Evolutionary conservation across 2,797 vertebrate species (phyloP).

Genomic region (Alfaro cultratus): DNA sequence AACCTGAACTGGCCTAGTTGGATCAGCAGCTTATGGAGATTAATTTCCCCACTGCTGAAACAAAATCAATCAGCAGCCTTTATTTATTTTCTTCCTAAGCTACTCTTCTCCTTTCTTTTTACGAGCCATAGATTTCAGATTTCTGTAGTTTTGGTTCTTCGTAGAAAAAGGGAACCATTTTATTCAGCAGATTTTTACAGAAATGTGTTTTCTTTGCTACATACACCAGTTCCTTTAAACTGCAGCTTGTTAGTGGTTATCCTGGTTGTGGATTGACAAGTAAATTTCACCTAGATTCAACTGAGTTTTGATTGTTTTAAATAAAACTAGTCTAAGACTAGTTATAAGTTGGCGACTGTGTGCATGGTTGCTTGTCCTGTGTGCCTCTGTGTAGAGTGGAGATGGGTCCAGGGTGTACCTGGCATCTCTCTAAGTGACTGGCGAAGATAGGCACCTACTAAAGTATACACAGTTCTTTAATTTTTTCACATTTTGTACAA

Average conservation of each 20-base stretch:
- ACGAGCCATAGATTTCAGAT: not conserved
- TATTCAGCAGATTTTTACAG: not conserved
- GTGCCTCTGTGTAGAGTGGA: not conserved
- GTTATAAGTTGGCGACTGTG: not conserved
- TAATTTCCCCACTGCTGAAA: not conserved
- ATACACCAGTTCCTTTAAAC: not conserved
- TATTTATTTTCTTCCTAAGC: conserved; percentile 2
- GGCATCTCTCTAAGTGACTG: not conserved
- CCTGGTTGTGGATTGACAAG: not conserved
- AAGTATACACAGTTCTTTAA: not conserved
- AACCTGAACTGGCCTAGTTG: not conserved
- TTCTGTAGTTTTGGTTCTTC: not conserved
- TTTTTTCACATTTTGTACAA: not conserved
- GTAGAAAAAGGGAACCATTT: not conserved
- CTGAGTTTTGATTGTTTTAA: not conserved
- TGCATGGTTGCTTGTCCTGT: not conserved
- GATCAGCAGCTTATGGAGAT: conserved; percentile 8
- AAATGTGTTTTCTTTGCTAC: not conserved
- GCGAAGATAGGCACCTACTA: not conserved
- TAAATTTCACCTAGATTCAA: not conserved
- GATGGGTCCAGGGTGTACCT: not conserved
- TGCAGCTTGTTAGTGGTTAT: not conserved
- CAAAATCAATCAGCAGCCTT: conserved; percentile 3
- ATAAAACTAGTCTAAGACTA: not conserved
- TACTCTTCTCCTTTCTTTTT: conserved; percentile 1